Conservation (phyloP, 2,797 vertebrate species). For the Ctenosaura bakeri region DNA sequence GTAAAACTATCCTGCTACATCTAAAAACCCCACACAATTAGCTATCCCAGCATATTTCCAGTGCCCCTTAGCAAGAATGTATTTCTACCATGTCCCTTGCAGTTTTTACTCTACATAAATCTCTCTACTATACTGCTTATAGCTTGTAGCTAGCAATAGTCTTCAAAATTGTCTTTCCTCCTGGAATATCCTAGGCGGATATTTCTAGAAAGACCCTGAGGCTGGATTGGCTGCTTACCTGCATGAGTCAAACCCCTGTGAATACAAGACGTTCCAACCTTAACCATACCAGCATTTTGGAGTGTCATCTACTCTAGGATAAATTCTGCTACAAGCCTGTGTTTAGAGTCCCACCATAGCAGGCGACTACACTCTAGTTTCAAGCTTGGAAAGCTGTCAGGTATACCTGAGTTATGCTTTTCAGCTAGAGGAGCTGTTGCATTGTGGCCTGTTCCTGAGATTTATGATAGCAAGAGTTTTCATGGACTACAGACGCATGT, state of each 20-base stretch:
- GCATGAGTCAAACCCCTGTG: not conserved
- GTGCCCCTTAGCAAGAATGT: too few species aligned
- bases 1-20: not conserved
- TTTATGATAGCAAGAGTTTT: too few species aligned
- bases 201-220: not conserved
- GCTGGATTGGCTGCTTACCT: not conserved
- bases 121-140: not conserved
- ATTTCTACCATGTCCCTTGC: too few species aligned
- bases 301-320: not conserved
- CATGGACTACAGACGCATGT: too few species aligned
- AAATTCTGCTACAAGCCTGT: not conserved
- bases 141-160: not conserved
- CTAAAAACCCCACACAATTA: not conserved
- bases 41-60: not conserved
- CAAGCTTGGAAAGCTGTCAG: not conserved
- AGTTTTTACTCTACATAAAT: not conserved
- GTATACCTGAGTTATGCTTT: too few species aligned
- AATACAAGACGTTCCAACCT: not conserved
- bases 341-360: not conserved
- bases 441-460: too few species aligned
- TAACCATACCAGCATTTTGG: not conserved
- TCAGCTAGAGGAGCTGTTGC: too few species aligned
- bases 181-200: not conserved
- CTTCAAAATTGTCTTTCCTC: not conserved
- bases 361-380: not conserved